phyloP scores from a whole-genome alignment of 2,888 invertebrate species.

The Drosophila mettleri region DNA sequence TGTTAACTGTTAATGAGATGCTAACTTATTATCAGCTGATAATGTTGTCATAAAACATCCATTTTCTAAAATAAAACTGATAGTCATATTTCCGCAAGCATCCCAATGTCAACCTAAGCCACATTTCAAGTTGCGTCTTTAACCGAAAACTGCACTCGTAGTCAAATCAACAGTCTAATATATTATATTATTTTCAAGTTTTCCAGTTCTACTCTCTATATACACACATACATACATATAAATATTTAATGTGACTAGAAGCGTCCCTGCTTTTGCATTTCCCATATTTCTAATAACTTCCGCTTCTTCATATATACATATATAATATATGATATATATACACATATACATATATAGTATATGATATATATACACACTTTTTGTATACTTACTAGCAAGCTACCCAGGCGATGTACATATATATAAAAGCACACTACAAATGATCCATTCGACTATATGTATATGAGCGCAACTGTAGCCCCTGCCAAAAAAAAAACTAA shows the following conservation, averaged over 20 bases:
- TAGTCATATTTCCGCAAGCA: neutral
- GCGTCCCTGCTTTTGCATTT: slow-evolving; percentile 33
- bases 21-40: slow-evolving; percentile 1
- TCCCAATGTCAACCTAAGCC: neutral
- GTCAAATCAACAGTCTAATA: neutral
- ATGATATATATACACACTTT: slow-evolving; percentile 51
- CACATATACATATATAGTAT: neutral
- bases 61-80: too few species aligned
- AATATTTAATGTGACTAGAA: slow-evolving; percentile 42
- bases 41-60: too few species aligned
- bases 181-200: slow-evolving; percentile 2
- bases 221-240: slow-evolving; percentile 40
- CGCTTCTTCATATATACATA: slow-evolving; percentile 49
- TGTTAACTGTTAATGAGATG: neutral
- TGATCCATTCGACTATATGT: slow-evolving; percentile 52
- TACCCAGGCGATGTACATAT: slow-evolving; percentile 81
- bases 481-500: slow-evolving; percentile 54
- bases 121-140: neutral
- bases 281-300: slow-evolving; percentile 41
- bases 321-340: too few species aligned
- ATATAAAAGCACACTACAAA: slow-evolving; percentile 67
- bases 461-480: slow-evolving; percentile 75
- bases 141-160: neutral
- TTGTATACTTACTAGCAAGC: slow-evolving; percentile 76
- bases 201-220: slow-evolving; percentile 34